phyloP scores from a whole-genome alignment of 2,888 invertebrate genomes.

The Anoplius nigerrimus region DNA sequence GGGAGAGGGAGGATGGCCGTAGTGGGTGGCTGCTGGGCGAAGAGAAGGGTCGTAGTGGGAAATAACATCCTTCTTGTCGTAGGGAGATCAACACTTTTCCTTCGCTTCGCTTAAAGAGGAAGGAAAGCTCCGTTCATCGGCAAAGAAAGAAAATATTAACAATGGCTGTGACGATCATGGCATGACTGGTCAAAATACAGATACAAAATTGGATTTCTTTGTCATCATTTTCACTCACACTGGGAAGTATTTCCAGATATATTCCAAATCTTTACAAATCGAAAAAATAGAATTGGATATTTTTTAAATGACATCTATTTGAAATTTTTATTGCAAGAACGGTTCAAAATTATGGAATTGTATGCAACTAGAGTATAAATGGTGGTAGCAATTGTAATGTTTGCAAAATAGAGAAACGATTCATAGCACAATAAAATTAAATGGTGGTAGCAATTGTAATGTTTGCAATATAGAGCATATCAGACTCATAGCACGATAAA shows the following conservation, averaged over 20 bases:
- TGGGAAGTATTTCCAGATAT: no score
- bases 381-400: not conserved
- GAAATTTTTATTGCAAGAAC: no score
- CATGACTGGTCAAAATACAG: not conserved
- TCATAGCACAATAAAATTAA: no score
- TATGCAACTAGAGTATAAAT: not conserved
- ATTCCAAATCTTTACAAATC: no score
- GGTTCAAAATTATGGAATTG: no score
- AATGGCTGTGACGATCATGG: not conserved
- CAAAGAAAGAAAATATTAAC: not conserved
- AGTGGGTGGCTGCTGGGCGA: constrained; percentile 12
- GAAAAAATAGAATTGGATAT: no score
- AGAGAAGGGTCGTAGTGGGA: constrained; percentile 9
- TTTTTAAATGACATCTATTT: no score
- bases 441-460: no score
- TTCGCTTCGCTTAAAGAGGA: constrained; percentile 22
- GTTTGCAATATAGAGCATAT: no score
- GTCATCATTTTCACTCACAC: no score
- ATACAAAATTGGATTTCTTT: not conserved
- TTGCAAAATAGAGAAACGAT: no score
- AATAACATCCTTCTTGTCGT: not conserved
- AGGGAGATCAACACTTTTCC: constrained; percentile 26
- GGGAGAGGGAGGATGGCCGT: constrained; percentile 21
- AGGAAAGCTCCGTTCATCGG: constrained; percentile 5
- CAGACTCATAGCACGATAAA: no score